Conservation (phyloP, 2,797 vertebrate species). For the Margarornis squamiger region DNA sequence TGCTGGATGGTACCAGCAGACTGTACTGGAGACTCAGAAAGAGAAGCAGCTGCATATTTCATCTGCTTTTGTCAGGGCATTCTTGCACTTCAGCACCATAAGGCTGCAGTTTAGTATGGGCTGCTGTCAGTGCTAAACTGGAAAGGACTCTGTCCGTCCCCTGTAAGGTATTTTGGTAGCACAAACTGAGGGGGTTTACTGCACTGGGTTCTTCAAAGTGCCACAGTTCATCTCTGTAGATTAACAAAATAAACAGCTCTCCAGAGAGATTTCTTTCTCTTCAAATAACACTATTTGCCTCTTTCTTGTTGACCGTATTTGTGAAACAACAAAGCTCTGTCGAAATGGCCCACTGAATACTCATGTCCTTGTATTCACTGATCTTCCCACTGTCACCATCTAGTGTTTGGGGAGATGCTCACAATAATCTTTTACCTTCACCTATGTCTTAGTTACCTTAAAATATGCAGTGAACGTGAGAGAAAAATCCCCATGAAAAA, state of each 20-base stretch:
- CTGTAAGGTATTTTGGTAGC: neutral
- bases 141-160: neutral
- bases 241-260: neutral
- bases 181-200: neutral
- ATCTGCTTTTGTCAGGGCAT: neutral
- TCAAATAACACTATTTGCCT: neutral
- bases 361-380: neutral
- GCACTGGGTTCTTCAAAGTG: neutral
- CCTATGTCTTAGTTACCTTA: neutral
- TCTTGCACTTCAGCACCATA: rapidly evolving
- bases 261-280: neutral
- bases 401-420: neutral
- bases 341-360: neutral
- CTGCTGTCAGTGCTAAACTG: neutral
- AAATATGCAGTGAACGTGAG: rapidly evolving
- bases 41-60: neutral
- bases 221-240: neutral
- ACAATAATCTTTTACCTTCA: neutral
- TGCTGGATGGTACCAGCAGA: neutral
- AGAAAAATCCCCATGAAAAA: neutral
- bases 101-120: neutral
- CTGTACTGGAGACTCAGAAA: neutral
- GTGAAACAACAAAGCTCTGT: neutral
- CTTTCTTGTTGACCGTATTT: neutral
- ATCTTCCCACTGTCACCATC: neutral